Base-by-base conservation (phyloP, 2,113 vertebrate genomes). In the Equus quagga region DNA sequence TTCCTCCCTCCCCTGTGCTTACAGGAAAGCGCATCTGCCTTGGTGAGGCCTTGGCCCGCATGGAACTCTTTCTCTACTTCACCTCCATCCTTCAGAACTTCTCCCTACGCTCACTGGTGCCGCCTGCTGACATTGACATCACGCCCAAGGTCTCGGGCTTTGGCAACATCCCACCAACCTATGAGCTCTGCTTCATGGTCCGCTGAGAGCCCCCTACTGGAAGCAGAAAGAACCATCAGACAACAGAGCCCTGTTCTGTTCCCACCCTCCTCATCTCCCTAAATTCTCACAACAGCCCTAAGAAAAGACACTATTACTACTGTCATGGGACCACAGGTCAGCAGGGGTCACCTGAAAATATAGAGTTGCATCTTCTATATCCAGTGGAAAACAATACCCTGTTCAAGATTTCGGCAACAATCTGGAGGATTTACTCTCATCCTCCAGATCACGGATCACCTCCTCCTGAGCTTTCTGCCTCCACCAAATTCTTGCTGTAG, bases 31-130 rank as follows among this genome's bases (percentile, higher is more conserved):
- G 98, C 0, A 19, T 96, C 44, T 98, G 98, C 51, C 75, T 98
- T n/a, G 98, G 98, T 0, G 98, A 99, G 51, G 79, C 97, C 10
- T 62, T 98, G 98, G 98, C 98, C 18, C 96, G 98, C 8, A 98
- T 98, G 98, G 98, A 98, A 62, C 97, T 98, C 69, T 98, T 98
- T 36, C 92, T 98, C 14, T 98, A 98, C 88, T 94, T 98, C 72
- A 98, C 97, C 33, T 96, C 97, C 64, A 88, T 98, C 26, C 90
- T 98, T 46, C 98, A 99, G 92, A 98, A 95, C 54, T 99, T 99
- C 96, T 97, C 96, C 0, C 92, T 98, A 0, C 86, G n/a, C 4
- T 17, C 98, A 0, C 85, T 96, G 7, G 88, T 98, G 51, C 91
- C 97, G 0, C 93, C 96, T 0, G 86, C 80, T 1, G 97, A 98